Percentiles rank a stretch among this genome's conserved stretches.
Evolutionary conservation across 2,888 invertebrate species (phyloP).

Genomic region (Caenorhabditis afra): DNA sequence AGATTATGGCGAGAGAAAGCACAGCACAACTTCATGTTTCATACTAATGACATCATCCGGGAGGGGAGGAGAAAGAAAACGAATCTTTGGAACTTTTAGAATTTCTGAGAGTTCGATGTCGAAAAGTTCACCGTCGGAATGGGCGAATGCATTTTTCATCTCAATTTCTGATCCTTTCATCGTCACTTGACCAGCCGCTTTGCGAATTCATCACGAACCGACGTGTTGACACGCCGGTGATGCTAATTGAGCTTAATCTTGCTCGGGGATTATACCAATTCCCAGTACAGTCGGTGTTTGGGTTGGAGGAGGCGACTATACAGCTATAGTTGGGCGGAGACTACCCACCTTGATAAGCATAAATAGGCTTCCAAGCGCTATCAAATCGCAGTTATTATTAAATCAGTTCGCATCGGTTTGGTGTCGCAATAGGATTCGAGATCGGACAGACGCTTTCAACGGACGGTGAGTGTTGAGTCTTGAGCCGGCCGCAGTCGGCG

Average conservation of each 20-base stretch:
- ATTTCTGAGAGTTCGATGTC: no score
- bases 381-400: background rate
- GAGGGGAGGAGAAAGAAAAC: no score
- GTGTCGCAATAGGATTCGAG: no score
- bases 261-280: constrained; percentile 34
- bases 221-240: no score
- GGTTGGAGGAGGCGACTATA: background rate
- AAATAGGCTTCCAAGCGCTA: no score
- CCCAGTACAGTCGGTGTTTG: constrained; percentile 18
- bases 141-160: background rate
- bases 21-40: no score
- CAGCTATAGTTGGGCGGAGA: no score
- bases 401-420: no score
- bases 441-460: constrained; percentile 27
- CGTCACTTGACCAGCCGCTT: background rate
- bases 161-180: background rate
- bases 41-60: constrained; percentile 19
- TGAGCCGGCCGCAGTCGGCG: constrained; percentile 6
- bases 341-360: no score
- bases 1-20: constrained; percentile 9
- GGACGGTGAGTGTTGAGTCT: constrained; percentile 1
- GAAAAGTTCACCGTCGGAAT: no score
- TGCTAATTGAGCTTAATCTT: background rate
- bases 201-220: no score
- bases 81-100: no score